Base-by-base conservation (phyloP, 2,888 invertebrate species). In the Zootermopsis nevadensis region DNA sequence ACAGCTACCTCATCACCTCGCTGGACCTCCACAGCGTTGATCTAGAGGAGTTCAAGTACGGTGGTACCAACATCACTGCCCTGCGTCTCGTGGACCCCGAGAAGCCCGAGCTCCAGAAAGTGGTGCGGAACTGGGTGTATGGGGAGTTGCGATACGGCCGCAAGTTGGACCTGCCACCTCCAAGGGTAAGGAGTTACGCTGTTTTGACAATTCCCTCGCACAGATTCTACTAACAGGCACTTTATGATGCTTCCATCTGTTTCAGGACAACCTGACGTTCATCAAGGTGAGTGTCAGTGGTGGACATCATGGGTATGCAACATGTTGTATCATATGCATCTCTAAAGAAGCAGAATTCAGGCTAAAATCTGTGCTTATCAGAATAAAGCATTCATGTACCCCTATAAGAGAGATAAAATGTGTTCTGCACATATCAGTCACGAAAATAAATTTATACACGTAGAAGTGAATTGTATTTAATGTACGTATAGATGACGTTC, bases 1-100 rank as follows among this genome's bases (percentile, higher is more conserved):
- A 98, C 90, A 97, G 97, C 90, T 98, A 97, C 89, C 93, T 98
- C 87, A 95, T 98, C 86, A 98, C 98, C 0, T 97, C 97, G 4
- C 90, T 98, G 97, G 98, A 98, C 89, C 91, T 98, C 85, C 96
- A 98, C 88, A 97, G 96, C 82, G 94, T 99, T 55, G 96, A 98
- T 90, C 91, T 98, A 87, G 97, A 97, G 88, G 97, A 97, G 89
- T 98, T 98, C 89, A 96, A 96, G 89, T 97, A 98, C 89, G 97
- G 97, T 15, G 98, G 98, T 53, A 98, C 98, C 38, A 98, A 98
- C 90, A 97, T 99, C 86, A 98, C 98, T 1, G 97, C 98, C 8
- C 94, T 98, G 88, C 93, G 98, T 86, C 91, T 99, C 86, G 94
- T 98, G 74, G 97, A 98, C 89, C 96, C 96, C 35, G 94, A 94